Percentiles rank a stretch among this genome's conserved stretches.
phyloP scores from a whole-genome alignment of 2,797 vertebrate species.

The Gobio occitaniae region DNA sequence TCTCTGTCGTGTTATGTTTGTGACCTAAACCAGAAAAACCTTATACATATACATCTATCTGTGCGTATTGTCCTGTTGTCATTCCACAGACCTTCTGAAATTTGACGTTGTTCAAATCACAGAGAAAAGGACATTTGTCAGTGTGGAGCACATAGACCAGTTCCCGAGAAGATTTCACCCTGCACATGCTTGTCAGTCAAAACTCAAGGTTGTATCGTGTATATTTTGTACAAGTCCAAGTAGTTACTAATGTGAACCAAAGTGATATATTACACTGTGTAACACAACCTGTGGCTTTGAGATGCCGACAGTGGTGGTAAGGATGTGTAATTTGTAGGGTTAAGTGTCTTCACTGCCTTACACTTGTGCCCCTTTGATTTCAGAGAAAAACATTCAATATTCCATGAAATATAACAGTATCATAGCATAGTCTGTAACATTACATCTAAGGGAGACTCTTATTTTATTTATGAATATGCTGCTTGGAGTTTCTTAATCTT shows the following conservation, averaged over 20 bases:
- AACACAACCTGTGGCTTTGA: slow-evolving; percentile 55
- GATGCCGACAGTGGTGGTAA: slow-evolving; percentile 34
- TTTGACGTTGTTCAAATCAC: background rate
- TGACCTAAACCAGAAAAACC: slow-evolving; percentile 34
- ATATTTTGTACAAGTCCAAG: slow-evolving; percentile 64
- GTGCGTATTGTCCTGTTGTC: slow-evolving; percentile 4
- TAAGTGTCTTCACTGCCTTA: slow-evolving; percentile 54
- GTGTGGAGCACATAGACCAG: background rate
- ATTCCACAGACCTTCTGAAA: background rate
- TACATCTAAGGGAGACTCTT: slow-evolving; percentile 71
- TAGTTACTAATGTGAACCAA: slow-evolving; percentile 69
- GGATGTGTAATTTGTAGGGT: slow-evolving; percentile 53
- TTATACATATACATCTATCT: slow-evolving; percentile 9
- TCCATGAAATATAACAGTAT: slow-evolving; percentile 52
- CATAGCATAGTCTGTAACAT: slow-evolving; percentile 70
- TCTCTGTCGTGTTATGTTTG: slow-evolving; percentile 19
- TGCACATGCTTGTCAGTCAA: slow-evolving; percentile 39
- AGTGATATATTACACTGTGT: slow-evolving; percentile 68
- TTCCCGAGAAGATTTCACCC: slow-evolving; percentile 15
- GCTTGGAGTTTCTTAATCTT: slow-evolving; percentile 85
- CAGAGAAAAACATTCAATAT: slow-evolving; percentile 43
- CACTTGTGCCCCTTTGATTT: slow-evolving; percentile 50
- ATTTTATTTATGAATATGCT: slow-evolving; percentile 84
- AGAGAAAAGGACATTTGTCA: slow-evolving; percentile 21
- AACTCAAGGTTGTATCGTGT: slow-evolving; percentile 49